A percentile compares a stretch with the other conserved stretches of the same genome.
Evolutionary conservation across 2,113 vertebrate genomes (phyloP).

Genomic region (Chaetorhynchus papuensis): DNA sequence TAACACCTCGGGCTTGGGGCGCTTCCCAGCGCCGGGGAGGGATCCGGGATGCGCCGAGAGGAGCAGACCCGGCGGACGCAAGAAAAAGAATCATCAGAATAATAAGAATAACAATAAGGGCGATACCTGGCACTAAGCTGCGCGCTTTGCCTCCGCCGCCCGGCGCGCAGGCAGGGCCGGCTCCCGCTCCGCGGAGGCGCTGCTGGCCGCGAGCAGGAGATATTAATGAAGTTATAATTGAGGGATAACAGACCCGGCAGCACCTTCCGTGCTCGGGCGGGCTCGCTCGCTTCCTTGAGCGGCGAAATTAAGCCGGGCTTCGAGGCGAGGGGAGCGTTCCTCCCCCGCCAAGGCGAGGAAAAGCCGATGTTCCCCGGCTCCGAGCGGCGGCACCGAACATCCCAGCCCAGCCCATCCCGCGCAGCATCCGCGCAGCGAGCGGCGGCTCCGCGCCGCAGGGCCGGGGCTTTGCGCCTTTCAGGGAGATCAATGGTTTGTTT

Average conservation of each 20-base stretch:
- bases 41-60: not conserved
- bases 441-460: not conserved
- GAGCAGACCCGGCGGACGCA: not conserved
- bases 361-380: not conserved
- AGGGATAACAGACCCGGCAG: conserved; percentile 15
- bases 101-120: not conserved
- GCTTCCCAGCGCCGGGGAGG: not conserved
- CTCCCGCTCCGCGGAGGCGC: conserved; percentile 1
- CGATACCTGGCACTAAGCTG: conserved; percentile 19
- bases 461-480: not conserved
- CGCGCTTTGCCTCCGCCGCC: not conserved
- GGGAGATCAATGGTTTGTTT: not conserved
- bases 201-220: not conserved
- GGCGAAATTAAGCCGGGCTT: not conserved
- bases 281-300: not conserved
- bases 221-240: conserved; percentile 48
- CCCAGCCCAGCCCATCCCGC: not conserved
- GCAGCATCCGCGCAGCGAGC: not conserved
- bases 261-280: not conserved
- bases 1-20: not conserved
- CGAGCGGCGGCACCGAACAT: not conserved
- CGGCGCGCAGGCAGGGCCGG: not conserved
- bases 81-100: rapidly evolving
- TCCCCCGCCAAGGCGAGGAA: not conserved
- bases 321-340: not conserved